Evolutionary conservation across 2,113 vertebrate genomes (phyloP).

Genomic region (Dicaeum eximium): DNA sequence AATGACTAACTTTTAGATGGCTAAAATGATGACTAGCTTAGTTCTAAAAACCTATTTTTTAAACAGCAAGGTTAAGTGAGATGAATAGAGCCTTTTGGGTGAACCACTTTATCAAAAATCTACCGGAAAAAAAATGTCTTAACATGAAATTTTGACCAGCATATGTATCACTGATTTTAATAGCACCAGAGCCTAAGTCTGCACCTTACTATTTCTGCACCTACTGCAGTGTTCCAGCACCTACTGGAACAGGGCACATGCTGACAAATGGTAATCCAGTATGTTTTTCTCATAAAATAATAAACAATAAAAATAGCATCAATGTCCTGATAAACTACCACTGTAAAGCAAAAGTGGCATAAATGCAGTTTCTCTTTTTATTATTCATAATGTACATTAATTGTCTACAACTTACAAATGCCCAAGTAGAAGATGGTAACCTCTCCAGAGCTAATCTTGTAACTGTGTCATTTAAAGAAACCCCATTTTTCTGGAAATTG

Average conservation of each 20-base stretch:
- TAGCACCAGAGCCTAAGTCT: background rate
- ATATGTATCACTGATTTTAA: background rate
- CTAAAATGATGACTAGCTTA: constrained; percentile 27
- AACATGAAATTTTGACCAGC: background rate
- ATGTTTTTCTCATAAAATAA: background rate
- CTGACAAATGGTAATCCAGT: background rate
- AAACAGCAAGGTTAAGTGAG: constrained; percentile 30
- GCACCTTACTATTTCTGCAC: background rate
- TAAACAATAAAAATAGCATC: background rate
- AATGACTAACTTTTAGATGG: constrained; percentile 26
- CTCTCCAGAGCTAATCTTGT: background rate
- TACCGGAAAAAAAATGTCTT: background rate
- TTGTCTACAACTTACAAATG: background rate
- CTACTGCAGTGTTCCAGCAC: too few relatives aligned
- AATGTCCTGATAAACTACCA: background rate
- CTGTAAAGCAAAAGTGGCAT: background rate
- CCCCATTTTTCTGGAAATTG: background rate
- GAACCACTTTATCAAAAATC: constrained; percentile 13
- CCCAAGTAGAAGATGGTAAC: background rate
- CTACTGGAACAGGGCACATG: background rate
- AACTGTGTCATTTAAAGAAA: background rate
- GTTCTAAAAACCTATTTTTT: constrained; percentile 22
- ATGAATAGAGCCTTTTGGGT: background rate
- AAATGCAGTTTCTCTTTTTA: background rate
- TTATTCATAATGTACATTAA: background rate